These are phyloP conservation scores for Eledone cirrhosa DNA, from an alignment of 2,888 invertebrate genomes.

Conservation along the genomic window DNA sequence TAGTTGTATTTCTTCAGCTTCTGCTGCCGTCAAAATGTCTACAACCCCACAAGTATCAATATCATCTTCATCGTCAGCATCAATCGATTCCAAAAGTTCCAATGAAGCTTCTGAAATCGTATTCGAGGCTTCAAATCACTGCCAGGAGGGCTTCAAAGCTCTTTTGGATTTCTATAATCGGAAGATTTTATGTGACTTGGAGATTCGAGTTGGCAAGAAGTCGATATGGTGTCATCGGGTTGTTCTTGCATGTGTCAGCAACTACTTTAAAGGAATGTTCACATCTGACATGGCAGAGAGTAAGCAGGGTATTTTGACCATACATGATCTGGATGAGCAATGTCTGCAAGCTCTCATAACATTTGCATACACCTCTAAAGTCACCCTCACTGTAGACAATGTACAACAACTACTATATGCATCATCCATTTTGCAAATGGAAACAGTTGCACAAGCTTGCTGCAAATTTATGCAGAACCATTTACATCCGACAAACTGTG, in stretches of 20 bases:
- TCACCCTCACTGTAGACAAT: conserved; percentile 65
- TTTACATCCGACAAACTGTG: conserved; percentile 67
- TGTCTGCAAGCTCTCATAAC: conserved; percentile 64
- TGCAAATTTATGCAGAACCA: conserved; percentile 68
- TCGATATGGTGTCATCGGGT: conserved; percentile 66
- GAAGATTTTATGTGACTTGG: conserved; percentile 64
- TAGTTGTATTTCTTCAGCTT: background rate
- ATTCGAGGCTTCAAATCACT: conserved; percentile 43
- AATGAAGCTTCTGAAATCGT: background rate
- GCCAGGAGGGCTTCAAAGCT: conserved; percentile 46
- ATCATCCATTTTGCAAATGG: conserved; percentile 68
- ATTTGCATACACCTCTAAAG: conserved; percentile 68
- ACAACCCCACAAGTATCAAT: background rate
- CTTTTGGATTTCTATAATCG: conserved; percentile 55
- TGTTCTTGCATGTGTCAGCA: conserved; percentile 67
- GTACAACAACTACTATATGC: conserved; percentile 69
- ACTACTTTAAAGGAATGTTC: conserved; percentile 69
- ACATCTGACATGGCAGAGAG: conserved; percentile 66
- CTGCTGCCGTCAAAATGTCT: background rate
- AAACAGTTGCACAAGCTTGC: conserved; percentile 67
- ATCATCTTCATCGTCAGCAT: background rate
- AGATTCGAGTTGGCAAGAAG: conserved; percentile 56
- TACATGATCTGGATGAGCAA: conserved; percentile 61
- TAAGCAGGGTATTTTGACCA: conserved; percentile 52
- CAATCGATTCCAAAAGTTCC: background rate